Evolutionary conservation across 2,113 vertebrate genomes (phyloP).

Genomic region (Formicarius rufipectus): DNA sequence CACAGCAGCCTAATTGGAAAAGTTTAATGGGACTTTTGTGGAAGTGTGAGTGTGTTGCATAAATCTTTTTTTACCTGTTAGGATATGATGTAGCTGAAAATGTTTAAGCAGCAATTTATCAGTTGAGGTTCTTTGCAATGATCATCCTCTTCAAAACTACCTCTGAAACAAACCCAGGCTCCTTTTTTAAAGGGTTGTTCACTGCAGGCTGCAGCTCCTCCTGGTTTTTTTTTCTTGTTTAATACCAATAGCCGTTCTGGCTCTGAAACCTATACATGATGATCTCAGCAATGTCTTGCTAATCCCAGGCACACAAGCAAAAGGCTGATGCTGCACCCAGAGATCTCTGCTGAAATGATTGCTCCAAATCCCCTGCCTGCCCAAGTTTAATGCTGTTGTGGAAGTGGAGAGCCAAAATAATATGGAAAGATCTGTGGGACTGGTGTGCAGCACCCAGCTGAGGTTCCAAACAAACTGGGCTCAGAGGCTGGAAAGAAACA

Average conservation of each 20-base stretch:
- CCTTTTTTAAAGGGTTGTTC: not conserved
- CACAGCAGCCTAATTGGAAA: not conserved
- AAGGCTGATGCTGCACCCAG: constrained; percentile 60
- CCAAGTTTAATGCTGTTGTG: not conserved
- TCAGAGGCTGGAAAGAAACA: not conserved
- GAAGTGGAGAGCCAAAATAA: constrained; percentile 21
- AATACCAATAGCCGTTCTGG: not conserved
- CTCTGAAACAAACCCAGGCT: not conserved
- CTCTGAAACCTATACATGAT: constrained; percentile 3
- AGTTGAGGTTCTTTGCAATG: not conserved
- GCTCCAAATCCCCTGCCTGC: constrained; percentile 40
- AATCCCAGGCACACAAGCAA: constrained; percentile 52
- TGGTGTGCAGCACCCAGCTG: not conserved
- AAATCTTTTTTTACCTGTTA: not conserved
- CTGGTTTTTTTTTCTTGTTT: not conserved
- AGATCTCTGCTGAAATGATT: constrained; percentile 37
- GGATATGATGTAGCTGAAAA: not conserved
- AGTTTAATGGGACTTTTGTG: not conserved
- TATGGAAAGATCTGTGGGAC: not conserved
- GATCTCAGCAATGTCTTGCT: constrained; percentile 65
- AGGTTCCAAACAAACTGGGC: not conserved
- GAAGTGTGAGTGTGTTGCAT: not conserved
- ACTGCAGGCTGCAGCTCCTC: not conserved
- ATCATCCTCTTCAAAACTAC: not conserved
- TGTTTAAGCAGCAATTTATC: not conserved